Evolutionary conservation across 2,113 vertebrate genomes (phyloP), one percentile per base, ranked within the genome.

Genomic region (Cinclus mexicanus): DNA sequence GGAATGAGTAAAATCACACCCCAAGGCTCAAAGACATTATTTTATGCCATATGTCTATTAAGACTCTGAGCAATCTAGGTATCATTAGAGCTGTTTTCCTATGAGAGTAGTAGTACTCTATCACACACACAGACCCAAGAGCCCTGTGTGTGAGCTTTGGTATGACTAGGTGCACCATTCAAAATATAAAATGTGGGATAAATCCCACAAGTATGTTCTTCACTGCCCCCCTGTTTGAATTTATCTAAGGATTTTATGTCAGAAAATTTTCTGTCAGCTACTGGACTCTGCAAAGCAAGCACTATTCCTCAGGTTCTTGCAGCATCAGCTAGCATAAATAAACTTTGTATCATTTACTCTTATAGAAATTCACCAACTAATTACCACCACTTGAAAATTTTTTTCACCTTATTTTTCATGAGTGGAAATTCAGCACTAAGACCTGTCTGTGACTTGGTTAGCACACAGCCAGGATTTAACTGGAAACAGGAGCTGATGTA

Each of bases 1-100:
- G 60, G 79, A 87, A 90, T 89, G 83, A 95, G 53, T 92, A 87
- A 96, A 95, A 95, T 88, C 90, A 46, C 91, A 83, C 83, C 92
- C 63, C 41, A 23, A 83, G 92, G 84, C 93, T 94, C 87, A 93
- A 39, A 78, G 47, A 31, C 41, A 49, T 89, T 94, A 57, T 92
- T 93, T 92, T 92, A 24, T 74, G 50, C 49, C 50, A 41, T 78
- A 91, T 83, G 56, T 90, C 46, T 65, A 41, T 59, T 83, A 90
- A 78, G 71, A 67, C 28, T 56, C 46, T 90, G 46, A 77, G 65
- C 69, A 94, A 76, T 81, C 41, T 61, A 76, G 81, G 46, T 61
- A 83, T 46, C 50, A 23, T 81, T 68, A 91, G 72, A 91, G n/a
- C 39, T 74, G 46, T 76, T 92, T 96, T 76, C 22, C 37, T 41